phyloP scores from a whole-genome alignment of 2,113 vertebrate genomes.

The Erythrocercus mccallii region DNA sequence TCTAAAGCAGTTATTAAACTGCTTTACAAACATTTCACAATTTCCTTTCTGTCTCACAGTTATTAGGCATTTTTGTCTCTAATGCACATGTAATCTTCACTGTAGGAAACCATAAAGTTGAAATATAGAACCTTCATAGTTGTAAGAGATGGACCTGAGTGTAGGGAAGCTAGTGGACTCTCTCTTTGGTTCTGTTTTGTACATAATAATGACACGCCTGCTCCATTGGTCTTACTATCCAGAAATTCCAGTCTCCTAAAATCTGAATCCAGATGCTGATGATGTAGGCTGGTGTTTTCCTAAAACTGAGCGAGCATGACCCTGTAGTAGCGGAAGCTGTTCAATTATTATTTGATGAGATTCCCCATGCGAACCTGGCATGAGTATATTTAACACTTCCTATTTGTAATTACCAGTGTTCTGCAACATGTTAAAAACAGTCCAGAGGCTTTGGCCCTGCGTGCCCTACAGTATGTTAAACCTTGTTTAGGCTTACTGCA shows the following conservation, averaged over 20 bases:
- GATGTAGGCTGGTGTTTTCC: neutral
- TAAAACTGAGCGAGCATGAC: neutral
- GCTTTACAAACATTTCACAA: neutral
- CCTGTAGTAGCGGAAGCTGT: neutral
- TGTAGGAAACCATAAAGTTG: neutral
- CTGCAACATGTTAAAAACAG: neutral
- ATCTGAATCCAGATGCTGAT: neutral
- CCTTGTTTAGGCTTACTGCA: neutral
- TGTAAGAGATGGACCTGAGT: neutral
- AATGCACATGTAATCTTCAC: fast-evolving
- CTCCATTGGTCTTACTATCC: neutral
- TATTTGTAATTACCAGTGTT: neutral
- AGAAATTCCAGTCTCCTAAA: neutral
- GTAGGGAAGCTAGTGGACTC: neutral
- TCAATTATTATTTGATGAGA: neutral
- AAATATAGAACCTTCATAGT: neutral
- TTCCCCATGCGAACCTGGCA: neutral
- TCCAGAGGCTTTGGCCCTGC: neutral
- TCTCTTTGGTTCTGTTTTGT: neutral
- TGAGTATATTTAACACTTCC: neutral
- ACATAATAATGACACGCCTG: neutral
- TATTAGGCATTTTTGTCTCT: neutral
- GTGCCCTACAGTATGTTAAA: neutral
- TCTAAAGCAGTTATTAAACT: no score
- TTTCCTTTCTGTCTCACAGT: neutral